Conservation (phyloP, 1,140 invertebrate genomes). For the Trissolcus basalis region DNA sequence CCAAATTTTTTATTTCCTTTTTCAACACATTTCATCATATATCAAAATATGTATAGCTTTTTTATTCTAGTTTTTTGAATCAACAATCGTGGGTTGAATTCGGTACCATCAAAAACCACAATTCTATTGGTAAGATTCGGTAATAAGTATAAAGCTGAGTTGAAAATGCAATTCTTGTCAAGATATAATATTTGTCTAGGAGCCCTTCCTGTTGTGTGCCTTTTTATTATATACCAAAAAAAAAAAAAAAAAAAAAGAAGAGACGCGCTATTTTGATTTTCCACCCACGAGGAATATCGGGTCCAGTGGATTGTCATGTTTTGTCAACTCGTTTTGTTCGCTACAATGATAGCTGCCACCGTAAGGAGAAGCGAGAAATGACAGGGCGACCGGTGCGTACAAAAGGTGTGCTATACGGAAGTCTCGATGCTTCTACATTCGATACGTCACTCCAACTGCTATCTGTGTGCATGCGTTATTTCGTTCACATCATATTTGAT, state of each 20-base stretch:
- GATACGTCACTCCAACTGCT: slow-evolving; percentile 64
- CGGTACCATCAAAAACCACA: too few species aligned
- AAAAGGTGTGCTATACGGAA: slow-evolving; percentile 63
- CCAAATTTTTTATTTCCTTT: too few species aligned
- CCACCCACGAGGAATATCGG: slow-evolving; percentile 64
- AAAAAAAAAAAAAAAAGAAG: not conserved
- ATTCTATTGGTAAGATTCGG: not conserved
- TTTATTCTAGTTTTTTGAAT: too few species aligned
- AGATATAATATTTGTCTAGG: slow-evolving; percentile 68
- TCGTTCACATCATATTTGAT: slow-evolving; percentile 14
- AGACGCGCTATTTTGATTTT: slow-evolving; percentile 45
- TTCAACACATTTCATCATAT: too few species aligned
- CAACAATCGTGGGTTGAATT: too few species aligned
- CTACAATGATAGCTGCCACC: slow-evolving; percentile 53
- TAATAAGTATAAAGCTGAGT: slow-evolving; percentile 34
- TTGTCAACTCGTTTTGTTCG: slow-evolving; percentile 73
- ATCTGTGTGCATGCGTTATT: slow-evolving; percentile 19
- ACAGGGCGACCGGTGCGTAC: slow-evolving; percentile 32
- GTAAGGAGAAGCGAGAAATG: slow-evolving; percentile 28
- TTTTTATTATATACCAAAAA: slow-evolving; percentile 31
- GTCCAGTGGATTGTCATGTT: slow-evolving; percentile 71
- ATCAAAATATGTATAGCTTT: too few species aligned
- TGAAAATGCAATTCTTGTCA: slow-evolving; percentile 50
- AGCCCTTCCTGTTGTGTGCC: slow-evolving; percentile 42
- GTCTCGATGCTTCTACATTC: slow-evolving; percentile 64